Conservation (phyloP, 2,113 vertebrate species). For the Chaenocephalus aceratus region DNA sequence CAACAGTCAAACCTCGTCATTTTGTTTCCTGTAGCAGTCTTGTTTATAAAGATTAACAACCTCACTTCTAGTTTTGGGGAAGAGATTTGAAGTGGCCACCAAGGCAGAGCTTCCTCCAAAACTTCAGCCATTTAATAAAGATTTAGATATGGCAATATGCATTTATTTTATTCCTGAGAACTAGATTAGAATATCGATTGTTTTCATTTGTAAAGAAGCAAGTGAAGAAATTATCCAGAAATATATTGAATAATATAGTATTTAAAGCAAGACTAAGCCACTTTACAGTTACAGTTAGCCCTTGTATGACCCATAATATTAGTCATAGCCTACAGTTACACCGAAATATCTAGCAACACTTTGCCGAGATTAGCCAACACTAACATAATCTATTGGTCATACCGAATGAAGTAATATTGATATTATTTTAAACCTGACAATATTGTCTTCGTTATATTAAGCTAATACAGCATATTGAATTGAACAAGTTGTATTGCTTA, state of each 20-base stretch:
- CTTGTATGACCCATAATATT: neutral
- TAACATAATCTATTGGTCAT: neutral
- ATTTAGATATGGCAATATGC: neutral
- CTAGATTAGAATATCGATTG: no score
- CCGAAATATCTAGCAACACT: neutral
- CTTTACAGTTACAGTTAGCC: neutral
- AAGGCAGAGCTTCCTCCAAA: neutral
- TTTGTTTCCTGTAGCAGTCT: constrained; percentile 3
- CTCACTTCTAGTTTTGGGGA: neutral
- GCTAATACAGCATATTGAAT: no score
- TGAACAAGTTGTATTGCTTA: neutral
- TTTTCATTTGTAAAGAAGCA: neutral
- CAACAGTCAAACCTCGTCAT: constrained; percentile 37
- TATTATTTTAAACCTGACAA: no score
- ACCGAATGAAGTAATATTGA: neutral
- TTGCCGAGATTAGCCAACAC: neutral
- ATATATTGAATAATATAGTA: neutral
- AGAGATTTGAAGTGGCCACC: neutral
- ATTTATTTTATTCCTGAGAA: no score
- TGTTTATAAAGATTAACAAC: neutral
- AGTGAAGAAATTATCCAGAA: neutral
- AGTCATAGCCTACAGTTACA: neutral
- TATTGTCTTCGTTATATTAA: no score
- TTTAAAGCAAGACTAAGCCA: neutral
- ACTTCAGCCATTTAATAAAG: neutral